These are phyloP conservation scores for Plectus sambesii DNA, from an alignment of 1,140 invertebrate genomes.

Conservation along the genomic window DNA sequence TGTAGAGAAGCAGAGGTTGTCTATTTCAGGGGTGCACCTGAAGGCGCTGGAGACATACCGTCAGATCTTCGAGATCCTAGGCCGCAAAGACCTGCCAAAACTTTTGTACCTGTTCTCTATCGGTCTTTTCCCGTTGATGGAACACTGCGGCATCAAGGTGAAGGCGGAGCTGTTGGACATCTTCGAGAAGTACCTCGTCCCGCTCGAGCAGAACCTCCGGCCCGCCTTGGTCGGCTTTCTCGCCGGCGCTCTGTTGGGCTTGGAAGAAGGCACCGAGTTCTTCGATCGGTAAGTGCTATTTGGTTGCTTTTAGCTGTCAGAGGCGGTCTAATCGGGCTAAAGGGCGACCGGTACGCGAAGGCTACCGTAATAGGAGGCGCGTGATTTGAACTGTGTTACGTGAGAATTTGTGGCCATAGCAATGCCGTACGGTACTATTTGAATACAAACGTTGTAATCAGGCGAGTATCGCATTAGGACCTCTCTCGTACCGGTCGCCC, in stretches of 20 bases:
- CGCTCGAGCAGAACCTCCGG: constrained; percentile 63
- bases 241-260: constrained; percentile 67
- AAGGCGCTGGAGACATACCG: constrained; percentile 87
- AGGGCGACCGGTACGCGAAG: no score
- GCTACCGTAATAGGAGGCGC: no score
- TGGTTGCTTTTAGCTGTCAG: no score
- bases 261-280: constrained; percentile 81
- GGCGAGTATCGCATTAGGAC: no score
- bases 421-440: no score
- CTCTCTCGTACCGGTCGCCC: no score
- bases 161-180: constrained; percentile 68
- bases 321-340: no score
- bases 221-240: constrained; percentile 76
- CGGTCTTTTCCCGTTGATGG: constrained; percentile 75
- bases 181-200: constrained; percentile 82
- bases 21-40: constrained; percentile 61
- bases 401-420: no score
- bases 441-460: no score
- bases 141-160: constrained; percentile 79
- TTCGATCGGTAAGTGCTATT: no score
- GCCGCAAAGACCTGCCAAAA: constrained; percentile 66
- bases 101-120: constrained; percentile 48
- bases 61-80: constrained; percentile 80
- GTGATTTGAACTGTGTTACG: no score
- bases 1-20: no score